Conservation (phyloP, 2,797 vertebrate genomes). For the Pseudochaenichthys georgianus region DNA sequence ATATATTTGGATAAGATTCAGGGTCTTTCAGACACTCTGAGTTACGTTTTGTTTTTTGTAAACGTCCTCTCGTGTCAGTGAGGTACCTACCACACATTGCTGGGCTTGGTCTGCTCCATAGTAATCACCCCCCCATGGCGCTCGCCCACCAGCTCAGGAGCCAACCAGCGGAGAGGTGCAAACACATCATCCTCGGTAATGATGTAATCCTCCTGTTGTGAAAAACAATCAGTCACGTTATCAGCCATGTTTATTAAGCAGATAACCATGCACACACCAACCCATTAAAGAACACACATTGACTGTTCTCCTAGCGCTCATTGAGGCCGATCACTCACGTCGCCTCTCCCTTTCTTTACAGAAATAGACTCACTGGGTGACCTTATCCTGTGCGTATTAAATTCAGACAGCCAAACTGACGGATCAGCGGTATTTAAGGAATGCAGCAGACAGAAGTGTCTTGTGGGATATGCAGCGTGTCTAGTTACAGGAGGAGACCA, state of each 20-base stretch:
- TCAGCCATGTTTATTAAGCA: neutral
- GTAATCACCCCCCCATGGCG: slow-evolving; percentile 93
- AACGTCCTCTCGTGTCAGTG: slow-evolving; percentile 10
- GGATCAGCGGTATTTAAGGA: slow-evolving; percentile 68
- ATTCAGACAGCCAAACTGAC: slow-evolving; percentile 65
- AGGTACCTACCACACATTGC: slow-evolving; percentile 94
- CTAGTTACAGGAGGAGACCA: slow-evolving; percentile 36
- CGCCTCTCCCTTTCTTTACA: slow-evolving; percentile 59
- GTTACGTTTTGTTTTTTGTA: neutral
- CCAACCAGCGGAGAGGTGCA: slow-evolving; percentile 94
- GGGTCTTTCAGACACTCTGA: neutral
- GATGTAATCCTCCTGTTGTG: slow-evolving; percentile 94
- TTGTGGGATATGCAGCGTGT: slow-evolving; percentile 42
- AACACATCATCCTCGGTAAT: slow-evolving; percentile 93
- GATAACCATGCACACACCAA: neutral
- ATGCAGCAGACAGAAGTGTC: slow-evolving; percentile 56
- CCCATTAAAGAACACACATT: neutral
- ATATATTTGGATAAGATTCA: neutral
- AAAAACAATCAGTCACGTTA: slow-evolving; percentile 4
- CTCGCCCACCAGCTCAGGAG: slow-evolving; percentile 94
- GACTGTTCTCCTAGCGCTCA: slow-evolving; percentile 4
- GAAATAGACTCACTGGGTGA: slow-evolving; percentile 69
- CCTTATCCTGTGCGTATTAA: slow-evolving; percentile 69
- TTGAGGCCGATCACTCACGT: slow-evolving; percentile 14
- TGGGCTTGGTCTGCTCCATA: slow-evolving; percentile 92